A percentile compares a stretch with the other conserved stretches of the same genome.
phyloP scores from a whole-genome alignment of 2,113 vertebrate genomes.

The Rhinoderma darwinii region DNA sequence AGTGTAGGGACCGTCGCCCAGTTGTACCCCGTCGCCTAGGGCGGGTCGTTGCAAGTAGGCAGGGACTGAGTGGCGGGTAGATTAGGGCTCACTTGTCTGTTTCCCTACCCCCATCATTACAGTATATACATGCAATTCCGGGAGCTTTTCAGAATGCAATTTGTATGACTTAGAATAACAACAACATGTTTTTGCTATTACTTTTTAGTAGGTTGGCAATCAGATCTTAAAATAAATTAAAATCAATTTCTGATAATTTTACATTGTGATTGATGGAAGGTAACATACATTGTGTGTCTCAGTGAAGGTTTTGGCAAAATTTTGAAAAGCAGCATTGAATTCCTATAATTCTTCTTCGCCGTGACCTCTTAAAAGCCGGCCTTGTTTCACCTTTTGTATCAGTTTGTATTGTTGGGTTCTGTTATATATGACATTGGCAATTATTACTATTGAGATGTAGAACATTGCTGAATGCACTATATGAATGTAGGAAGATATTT shows the following conservation, averaged over 20 bases:
- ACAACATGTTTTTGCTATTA: background rate
- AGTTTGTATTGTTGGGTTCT: background rate
- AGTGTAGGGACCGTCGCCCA: too few relatives aligned
- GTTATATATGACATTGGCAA: constrained; percentile 28
- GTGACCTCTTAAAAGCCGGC: constrained; percentile 30
- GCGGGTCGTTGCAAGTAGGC: too few relatives aligned
- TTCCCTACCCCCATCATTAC: too few relatives aligned
- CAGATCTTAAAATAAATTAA: background rate
- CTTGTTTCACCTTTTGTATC: constrained; percentile 33
- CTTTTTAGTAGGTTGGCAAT: background rate
- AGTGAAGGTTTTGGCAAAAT: background rate
- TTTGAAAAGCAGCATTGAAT: background rate
- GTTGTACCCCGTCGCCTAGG: too few relatives aligned
- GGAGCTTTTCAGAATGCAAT: background rate
- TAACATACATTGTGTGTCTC: background rate
- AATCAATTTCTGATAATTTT: background rate
- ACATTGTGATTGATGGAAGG: background rate
- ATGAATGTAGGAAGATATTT: background rate
- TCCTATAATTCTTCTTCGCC: background rate
- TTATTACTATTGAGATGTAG: background rate
- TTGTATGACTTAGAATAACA: background rate
- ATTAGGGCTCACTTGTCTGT: too few relatives aligned
- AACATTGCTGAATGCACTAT: background rate
- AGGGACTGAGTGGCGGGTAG: too few relatives aligned
- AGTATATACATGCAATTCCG: too few relatives aligned